Evolutionary conservation across 2,888 invertebrate species (phyloP), one percentile per base, ranked within the genome.

Genomic region (Pseudococcus longispinus): DNA sequence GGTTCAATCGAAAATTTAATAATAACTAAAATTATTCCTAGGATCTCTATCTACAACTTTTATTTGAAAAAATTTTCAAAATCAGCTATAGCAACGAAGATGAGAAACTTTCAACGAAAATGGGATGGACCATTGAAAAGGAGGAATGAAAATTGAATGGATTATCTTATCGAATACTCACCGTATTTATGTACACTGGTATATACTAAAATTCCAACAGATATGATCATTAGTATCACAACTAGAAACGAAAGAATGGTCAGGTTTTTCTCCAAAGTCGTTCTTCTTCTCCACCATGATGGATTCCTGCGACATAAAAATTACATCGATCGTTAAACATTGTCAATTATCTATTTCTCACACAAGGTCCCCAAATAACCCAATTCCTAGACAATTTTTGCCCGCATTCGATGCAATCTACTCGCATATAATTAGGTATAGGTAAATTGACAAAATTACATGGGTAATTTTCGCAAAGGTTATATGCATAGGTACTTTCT

Each of bases 251-350:
- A 77, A 15, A 93, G 90, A 87, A 94, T 90, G 88, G 94, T 93
- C 89, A 95, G 91, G 77, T 93, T 92, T 89, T 94, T 92, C 91
- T 95, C 95, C 92, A 95, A 91, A 88, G 94, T 93, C 65, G 94
- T 95, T 89, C 95, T 92, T 88, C 95, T 92, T 89, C 94, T 94
- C 95, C 95, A 95, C 95, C 95, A 95, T 91, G 94, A 94, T 89
- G 95, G 95, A 91, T 95, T 95, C 92, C 95, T 95, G 91, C 26
- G 26, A 65, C 15, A 13, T 0, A n/a, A n/a, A 51, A 65, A 65
- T 26, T 37, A 37, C 37, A 37, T 9, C 37, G 1, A 37, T 37
- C 37, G 37, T 37, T 37, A 37, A 9, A 37, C 37, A 37, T 37
- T 37, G 37, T 37, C 32, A 70, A 60, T 60, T 60, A 23, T 37